Evolutionary conservation across 1,140 invertebrate genomes (phyloP), one percentile per base, ranked within the genome.

Genomic region (Drosophila mojavensis): DNA sequence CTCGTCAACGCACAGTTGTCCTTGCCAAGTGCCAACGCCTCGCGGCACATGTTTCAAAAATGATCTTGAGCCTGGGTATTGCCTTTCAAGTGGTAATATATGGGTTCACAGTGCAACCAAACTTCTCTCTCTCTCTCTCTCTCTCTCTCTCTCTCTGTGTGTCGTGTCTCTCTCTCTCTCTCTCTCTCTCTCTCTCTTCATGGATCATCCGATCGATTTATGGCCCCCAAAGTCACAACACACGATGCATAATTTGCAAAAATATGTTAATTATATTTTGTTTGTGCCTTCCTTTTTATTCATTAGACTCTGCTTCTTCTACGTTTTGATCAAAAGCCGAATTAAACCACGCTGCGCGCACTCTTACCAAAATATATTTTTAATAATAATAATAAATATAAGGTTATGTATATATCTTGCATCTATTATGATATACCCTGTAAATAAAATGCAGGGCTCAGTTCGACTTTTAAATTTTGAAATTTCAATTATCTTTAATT

Each of bases 21-120:
- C 83, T 88, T 88, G 84, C 77, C 62, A 79, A 89, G 80, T 83
- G 84, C 76, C 82, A 88, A 88, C 53, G 80, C 76, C 83, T 63
- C 54, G 47, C 26, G 9, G 20, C 39, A 55, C 26, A 58, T 41
- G 41, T 33, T 54, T 50, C 6, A 26, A 45, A 47, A 13, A 11
- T 48, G 43, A 5, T 60, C n/a, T 48, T 48, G 43, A 30, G 28
- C 58, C 58, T 33, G 43, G 28, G 15, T 47, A 48, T 33, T 33
- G 58, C 26, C 58, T 43, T 28, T 45, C 13, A 13, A 45, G 33
- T 28, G 11, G 48, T 13, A 54, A 15, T 33, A 20, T 30, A 7
- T 15, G 1, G 53, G 5, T 26, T 39, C 36, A 3, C 10, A 39
- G 36, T 39, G 11, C 11, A 39, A 4, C 9, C 36, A 39, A 47